Evolutionary conservation across 2,113 vertebrate species (phyloP).

Genomic region (Rhombomys opimus): DNA sequence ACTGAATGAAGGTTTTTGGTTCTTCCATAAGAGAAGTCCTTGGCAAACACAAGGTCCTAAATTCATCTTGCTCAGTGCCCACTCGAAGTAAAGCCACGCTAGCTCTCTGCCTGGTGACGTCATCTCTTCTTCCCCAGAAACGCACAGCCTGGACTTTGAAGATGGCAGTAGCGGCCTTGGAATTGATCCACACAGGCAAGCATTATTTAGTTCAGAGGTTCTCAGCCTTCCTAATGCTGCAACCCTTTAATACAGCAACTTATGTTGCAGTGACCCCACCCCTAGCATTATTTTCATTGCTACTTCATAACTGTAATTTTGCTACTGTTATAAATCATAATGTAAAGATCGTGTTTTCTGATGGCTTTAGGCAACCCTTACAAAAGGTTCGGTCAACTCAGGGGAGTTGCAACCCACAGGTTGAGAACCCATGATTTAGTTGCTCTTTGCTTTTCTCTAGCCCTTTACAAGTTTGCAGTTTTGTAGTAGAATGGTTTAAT

Average conservation of each 20-base stretch:
- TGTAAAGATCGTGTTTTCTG: not conserved
- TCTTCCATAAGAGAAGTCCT: constrained; percentile 15
- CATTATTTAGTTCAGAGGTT: constrained; percentile 22
- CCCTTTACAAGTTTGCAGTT: constrained; percentile 65
- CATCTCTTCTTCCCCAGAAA: not conserved
- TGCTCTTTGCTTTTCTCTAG: constrained; percentile 61
- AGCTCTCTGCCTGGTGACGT: not conserved
- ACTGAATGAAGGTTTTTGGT: not conserved
- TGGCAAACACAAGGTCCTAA: constrained; percentile 1
- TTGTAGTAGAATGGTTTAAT: constrained; percentile 77
- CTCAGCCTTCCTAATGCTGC: not conserved
- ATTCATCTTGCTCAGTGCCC: not conserved
- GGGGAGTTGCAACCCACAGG: not conserved
- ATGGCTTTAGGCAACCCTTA: not conserved
- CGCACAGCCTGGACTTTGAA: not conserved
- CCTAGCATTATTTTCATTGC: not conserved
- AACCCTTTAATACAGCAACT: not conserved
- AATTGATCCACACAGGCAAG: constrained; percentile 50
- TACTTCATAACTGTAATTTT: not conserved
- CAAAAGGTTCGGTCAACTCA: not conserved
- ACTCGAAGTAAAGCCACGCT: not conserved
- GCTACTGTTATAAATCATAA: not conserved
- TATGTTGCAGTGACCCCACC: not conserved
- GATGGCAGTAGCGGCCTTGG: not conserved
- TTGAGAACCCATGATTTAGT: not conserved